Evolutionary conservation across 2,888 invertebrate genomes (phyloP).

Genomic region (Caenorhabditis becei): DNA sequence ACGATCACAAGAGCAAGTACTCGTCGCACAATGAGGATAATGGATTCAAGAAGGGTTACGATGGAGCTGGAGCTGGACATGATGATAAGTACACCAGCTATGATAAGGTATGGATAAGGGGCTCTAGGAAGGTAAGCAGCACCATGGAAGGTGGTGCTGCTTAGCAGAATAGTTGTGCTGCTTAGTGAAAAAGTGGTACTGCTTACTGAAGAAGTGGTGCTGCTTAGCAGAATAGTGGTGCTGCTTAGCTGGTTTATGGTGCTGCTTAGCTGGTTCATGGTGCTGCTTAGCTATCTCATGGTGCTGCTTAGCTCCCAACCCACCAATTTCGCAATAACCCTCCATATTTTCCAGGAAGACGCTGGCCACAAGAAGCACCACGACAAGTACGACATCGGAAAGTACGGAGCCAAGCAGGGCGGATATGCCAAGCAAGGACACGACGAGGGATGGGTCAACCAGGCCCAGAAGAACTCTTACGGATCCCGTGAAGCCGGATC

Average conservation of each 20-base stretch:
- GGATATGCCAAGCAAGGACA: slow-evolving; percentile 55
- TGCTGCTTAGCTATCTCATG: too few species aligned
- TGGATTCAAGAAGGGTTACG: slow-evolving; percentile 67
- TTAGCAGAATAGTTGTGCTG: too few species aligned
- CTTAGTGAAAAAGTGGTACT: too few species aligned
- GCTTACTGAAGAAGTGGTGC: too few species aligned
- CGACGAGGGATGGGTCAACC: slow-evolving; percentile 62
- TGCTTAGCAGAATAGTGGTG: too few species aligned
- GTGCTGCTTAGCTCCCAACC: neutral
- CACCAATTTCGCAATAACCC: neutral
- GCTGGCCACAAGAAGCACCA: slow-evolving; percentile 58
- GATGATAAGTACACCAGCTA: slow-evolving; percentile 65
- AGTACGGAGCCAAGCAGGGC: slow-evolving; percentile 55
- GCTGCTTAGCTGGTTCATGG: neutral
- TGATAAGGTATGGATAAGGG: slow-evolving; percentile 64
- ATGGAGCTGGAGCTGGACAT: slow-evolving; percentile 58
- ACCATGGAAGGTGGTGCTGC: too few species aligned
- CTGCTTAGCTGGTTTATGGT: too few species aligned
- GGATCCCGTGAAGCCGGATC: slow-evolving; percentile 47
- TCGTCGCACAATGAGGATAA: slow-evolving; percentile 52
- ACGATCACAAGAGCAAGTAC: slow-evolving; percentile 59
- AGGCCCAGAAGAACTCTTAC: slow-evolving; percentile 61
- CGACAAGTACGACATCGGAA: slow-evolving; percentile 56
- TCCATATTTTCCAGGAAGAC: slow-evolving; percentile 41
- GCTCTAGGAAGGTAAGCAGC: too few species aligned